phyloP scores from a whole-genome alignment of 2,797 vertebrate genomes.

The Pseudochromis fuscus region DNA sequence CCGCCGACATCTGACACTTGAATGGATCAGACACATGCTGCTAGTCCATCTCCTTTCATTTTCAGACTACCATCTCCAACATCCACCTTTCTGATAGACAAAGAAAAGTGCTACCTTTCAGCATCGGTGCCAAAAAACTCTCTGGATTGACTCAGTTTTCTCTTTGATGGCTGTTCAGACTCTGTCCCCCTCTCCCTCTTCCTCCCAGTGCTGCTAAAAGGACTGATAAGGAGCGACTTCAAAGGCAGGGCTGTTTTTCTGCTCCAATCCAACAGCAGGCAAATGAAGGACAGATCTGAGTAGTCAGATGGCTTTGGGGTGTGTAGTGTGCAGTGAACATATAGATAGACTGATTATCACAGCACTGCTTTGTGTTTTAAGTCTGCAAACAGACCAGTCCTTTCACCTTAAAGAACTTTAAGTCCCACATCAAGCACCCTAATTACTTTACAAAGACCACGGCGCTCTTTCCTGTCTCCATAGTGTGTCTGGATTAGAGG shows the following conservation, averaged over 20 bases:
- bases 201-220: conserved; percentile 41
- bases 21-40: not conserved
- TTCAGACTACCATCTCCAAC: conserved; percentile 10
- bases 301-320: conserved; percentile 58
- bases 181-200: conserved; percentile 15
- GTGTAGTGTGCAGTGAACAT: conserved; percentile 20
- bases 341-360: conserved; percentile 28
- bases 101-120: conserved; percentile 10
- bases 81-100: conserved; percentile 2
- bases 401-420: conserved; percentile 19
- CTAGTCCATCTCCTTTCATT: not conserved
- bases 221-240: conserved; percentile 67
- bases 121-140: conserved; percentile 31
- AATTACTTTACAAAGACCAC: conserved; percentile 44
- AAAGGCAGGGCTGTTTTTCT: conserved; percentile 53
- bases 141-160: conserved; percentile 37
- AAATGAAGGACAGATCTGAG: conserved; percentile 64
- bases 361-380: conserved; percentile 11
- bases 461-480: conserved; percentile 18
- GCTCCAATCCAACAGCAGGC: conserved; percentile 42
- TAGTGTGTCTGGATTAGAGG: conserved; percentile 42
- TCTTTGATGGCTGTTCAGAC: conserved; percentile 64
- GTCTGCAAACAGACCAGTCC: conserved; percentile 11
- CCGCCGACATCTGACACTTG: not conserved
- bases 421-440: conserved; percentile 29